Conservation (phyloP, 2,888 invertebrate species). For the Andrena dorsata region DNA sequence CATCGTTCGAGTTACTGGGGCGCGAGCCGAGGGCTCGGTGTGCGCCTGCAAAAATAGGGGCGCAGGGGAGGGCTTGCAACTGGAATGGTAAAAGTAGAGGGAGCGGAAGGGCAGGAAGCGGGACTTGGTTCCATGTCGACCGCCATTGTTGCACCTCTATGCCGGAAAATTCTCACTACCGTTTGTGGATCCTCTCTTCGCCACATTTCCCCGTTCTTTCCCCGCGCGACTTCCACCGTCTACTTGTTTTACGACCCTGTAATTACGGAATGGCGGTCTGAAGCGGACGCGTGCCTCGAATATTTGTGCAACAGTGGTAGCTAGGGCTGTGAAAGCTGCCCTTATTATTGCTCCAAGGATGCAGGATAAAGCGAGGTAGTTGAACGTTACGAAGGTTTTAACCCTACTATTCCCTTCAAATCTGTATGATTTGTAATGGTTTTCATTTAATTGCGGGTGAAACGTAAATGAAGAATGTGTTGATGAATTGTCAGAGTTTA, state of each 20-base stretch:
- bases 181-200: constrained; percentile 50
- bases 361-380: constrained; percentile 3
- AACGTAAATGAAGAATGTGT: not conserved
- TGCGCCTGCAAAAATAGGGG: constrained; percentile 16
- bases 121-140: constrained; percentile 28
- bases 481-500: not conserved
- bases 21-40: constrained; percentile 37
- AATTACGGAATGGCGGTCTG: constrained; percentile 49
- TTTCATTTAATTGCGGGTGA: not conserved
- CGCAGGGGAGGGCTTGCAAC: constrained; percentile 9
- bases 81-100: not conserved
- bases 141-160: constrained; percentile 51
- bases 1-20: constrained; percentile 59
- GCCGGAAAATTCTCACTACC: constrained; percentile 60
- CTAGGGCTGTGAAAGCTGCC: constrained; percentile 9
- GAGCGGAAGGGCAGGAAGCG: constrained; percentile 18
- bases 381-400: constrained; percentile 8
- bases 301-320: constrained; percentile 35
- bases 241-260: constrained; percentile 59
- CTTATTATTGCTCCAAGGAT: constrained; percentile 15
- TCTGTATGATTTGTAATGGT: not conserved
- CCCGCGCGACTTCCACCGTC: not conserved
- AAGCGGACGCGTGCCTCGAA: constrained; percentile 54
- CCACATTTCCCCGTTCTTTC: constrained; percentile 38
- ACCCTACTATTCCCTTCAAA: not conserved